phyloP scores from a whole-genome alignment of 92 coral and sea anemone genomes.

The Heliopora coerulea region DNA sequence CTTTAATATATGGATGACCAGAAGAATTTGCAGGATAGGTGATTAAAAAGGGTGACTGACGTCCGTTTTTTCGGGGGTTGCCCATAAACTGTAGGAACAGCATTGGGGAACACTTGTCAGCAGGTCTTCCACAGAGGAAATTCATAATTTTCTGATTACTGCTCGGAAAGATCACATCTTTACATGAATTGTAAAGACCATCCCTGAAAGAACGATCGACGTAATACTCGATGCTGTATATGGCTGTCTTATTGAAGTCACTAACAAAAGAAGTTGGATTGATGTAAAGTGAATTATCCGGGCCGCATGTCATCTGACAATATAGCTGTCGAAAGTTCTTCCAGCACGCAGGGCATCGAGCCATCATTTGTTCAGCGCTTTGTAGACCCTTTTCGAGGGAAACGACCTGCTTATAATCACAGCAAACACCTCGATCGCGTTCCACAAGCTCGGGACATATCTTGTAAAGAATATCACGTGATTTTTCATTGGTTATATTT shows the following conservation, averaged over 20 bases:
- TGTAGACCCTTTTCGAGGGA: conserved; percentile 52
- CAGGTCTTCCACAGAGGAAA: conserved; percentile 73
- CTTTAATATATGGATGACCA: conserved; percentile 39
- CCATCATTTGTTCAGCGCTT: conserved; percentile 59
- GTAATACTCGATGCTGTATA: conserved; percentile 48
- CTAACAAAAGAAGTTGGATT: conserved; percentile 50
- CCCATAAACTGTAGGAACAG: conserved; percentile 69
- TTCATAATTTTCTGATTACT: conserved; percentile 65
- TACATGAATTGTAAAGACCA: conserved; percentile 83
- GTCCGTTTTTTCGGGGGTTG: conserved; percentile 48
- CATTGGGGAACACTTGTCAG: conserved; percentile 67
- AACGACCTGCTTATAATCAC: conserved; percentile 57
- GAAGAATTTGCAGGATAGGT: conserved; percentile 42
- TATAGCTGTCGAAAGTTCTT: conserved; percentile 76
- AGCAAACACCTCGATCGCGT: conserved; percentile 57
- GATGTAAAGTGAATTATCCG: conserved; percentile 78
- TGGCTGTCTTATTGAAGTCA: background rate
- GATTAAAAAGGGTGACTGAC: conserved; percentile 63
- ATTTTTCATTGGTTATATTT: conserved; percentile 49
- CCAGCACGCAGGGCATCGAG: conserved; percentile 93
- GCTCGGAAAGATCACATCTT: conserved; percentile 79
- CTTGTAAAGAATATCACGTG: conserved; percentile 46
- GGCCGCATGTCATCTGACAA: conserved; percentile 76
- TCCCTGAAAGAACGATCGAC: conserved; percentile 61
- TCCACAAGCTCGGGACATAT: conserved; percentile 65